phyloP scores from a whole-genome alignment of 1,140 invertebrate species.

The Potamilus streckersoni region DNA sequence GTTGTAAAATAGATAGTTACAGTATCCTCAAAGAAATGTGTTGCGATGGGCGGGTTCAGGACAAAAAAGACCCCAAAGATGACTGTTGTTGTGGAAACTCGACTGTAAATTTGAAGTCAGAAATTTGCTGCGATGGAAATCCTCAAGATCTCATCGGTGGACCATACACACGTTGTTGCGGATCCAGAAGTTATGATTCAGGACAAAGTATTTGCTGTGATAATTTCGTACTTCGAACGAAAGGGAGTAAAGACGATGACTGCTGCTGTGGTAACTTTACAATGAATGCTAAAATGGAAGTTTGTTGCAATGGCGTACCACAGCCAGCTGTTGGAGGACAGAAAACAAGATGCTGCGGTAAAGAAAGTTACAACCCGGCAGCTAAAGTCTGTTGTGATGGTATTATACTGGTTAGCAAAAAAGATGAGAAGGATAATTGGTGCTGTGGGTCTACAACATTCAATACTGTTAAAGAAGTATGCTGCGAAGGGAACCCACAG shows the following conservation, averaged over 20 bases:
- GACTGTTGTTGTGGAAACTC: constrained; percentile 25
- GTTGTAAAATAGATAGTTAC: constrained; percentile 22
- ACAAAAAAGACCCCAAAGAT: constrained; percentile 21
- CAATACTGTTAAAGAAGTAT: constrained; percentile 27
- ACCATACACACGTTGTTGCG: constrained; percentile 7
- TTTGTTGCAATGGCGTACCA: constrained; percentile 15
- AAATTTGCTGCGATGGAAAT: constrained; percentile 8
- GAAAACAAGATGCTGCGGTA: constrained; percentile 23
- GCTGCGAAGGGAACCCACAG: constrained; percentile 29
- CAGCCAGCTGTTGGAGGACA: constrained; percentile 11
- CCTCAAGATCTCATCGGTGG: background rate
- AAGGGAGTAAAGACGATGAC: constrained; percentile 1
- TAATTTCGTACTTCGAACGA: background rate
- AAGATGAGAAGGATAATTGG: constrained; percentile 25
- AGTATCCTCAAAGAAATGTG: constrained; percentile 20
- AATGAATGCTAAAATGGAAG: constrained; percentile 5
- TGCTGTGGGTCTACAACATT: constrained; percentile 31
- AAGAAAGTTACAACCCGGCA: constrained; percentile 24
- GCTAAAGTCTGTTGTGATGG: constrained; percentile 23
- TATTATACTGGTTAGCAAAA: constrained; percentile 17
- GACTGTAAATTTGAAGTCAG: constrained; percentile 17
- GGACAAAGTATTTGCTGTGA: constrained; percentile 7
- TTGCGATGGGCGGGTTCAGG: constrained; percentile 9
- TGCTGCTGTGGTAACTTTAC: constrained; percentile 10
- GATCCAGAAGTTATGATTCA: constrained; percentile 6